These are phyloP conservation scores for Oncorhynchus masou DNA, from an alignment of 2,113 vertebrate genomes.

Conservation along the genomic window DNA sequence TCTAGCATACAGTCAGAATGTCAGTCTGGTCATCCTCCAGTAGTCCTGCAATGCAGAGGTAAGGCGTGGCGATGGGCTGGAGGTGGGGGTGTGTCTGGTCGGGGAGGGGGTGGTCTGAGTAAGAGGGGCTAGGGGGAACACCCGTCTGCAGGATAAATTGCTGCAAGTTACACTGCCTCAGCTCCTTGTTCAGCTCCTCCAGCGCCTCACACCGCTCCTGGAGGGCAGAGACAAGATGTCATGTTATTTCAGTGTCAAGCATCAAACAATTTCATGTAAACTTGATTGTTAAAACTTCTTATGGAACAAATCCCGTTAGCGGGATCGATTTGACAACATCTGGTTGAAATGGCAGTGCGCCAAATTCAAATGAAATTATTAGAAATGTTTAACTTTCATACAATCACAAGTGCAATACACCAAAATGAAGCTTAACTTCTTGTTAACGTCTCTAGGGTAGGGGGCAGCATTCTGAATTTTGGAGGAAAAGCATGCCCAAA, in stretches of 20 bases:
- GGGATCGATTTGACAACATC: too few species aligned
- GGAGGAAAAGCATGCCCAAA: too few species aligned
- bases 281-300: neutral
- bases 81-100: constrained; percentile 13
- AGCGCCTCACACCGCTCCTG: constrained; percentile 79
- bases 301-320: too few species aligned
- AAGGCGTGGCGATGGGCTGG: neutral
- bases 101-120: constrained; percentile 26
- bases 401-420: too few species aligned
- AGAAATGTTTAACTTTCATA: too few species aligned
- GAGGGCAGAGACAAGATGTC: constrained; percentile 25
- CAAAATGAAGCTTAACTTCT: too few species aligned
- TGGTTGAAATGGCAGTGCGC: too few species aligned
- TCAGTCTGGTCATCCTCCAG: constrained; percentile 30
- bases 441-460: too few species aligned
- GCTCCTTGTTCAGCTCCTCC: constrained; percentile 88
- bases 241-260: neutral
- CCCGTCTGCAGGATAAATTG: constrained; percentile 90
- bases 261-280: neutral
- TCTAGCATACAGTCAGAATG: neutral
- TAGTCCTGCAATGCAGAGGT: constrained; percentile 40
- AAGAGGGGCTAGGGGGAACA: constrained; percentile 22
- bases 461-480: too few species aligned
- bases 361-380: too few species aligned
- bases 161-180: constrained; percentile 90